Conservation (phyloP, 2,797 vertebrate species). For the Propithecus perrieri region DNA sequence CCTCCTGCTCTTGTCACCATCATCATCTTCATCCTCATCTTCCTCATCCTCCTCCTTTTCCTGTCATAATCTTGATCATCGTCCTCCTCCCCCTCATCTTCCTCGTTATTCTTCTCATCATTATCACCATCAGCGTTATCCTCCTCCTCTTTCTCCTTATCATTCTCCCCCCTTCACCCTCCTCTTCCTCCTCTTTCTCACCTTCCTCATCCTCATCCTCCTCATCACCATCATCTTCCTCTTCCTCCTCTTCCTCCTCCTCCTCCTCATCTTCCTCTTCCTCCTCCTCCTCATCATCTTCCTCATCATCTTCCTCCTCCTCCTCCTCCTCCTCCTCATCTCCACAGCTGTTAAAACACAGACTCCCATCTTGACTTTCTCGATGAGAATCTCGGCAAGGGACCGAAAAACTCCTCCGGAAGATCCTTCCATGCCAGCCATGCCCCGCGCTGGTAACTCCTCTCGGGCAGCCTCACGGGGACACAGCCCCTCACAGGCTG, state of each 20-base stretch:
- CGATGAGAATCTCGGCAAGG: not conserved
- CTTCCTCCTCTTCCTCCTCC: too few species aligned
- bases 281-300: too few species aligned
- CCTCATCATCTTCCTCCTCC: not conserved
- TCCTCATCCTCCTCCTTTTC: not conserved
- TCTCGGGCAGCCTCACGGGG: not conserved
- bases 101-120: too few species aligned
- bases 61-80: not conserved
- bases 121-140: too few species aligned
- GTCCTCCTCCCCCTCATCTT: accelerated
- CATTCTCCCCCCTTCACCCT: not conserved
- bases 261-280: too few species aligned
- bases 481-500: not conserved
- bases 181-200: not conserved
- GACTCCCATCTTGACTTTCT: not conserved
- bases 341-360: not conserved
- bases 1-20: not conserved
- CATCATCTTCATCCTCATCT: not conserved
- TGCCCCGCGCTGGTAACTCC: not conserved
- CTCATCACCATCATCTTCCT: not conserved
- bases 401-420: not conserved
- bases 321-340: not conserved
- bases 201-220: too few species aligned
- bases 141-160: not conserved
- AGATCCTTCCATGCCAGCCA: not conserved